Base-by-base conservation (phyloP, 2,888 invertebrate genomes). In the Ommatoiulus sabulosus region DNA sequence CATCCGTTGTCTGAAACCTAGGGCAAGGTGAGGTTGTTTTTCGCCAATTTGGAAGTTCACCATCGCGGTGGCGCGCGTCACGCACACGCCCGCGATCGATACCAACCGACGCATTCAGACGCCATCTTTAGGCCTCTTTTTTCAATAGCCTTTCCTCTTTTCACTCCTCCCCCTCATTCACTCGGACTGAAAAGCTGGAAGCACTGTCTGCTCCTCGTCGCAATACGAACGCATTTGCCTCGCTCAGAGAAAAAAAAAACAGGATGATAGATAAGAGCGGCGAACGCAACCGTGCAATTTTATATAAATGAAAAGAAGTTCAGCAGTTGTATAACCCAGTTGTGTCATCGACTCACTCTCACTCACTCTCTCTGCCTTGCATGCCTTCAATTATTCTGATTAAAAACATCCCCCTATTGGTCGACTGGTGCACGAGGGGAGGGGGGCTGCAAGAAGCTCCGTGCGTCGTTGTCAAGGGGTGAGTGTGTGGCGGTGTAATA, bases 321-420 rank as follows among this genome's bases (percentile, higher is more conserved):
- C n/a, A n/a, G n/a, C n/a, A n/a, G 63, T 63, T 63, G 63, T 63
- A n/a, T 63, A 63, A 63, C 63, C 63, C 63, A 63, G 63, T 63
- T 63, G 63, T 63, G 63, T 63, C 63, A 63, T 63, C 63, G 63
- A 63, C 63, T 63, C 63, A 5, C 63, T 63, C 63, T 63, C 63
- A 0, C n/a, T 63, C n/a, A n/a, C n/a, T n/a, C 63, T n/a, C n/a
- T n/a, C n/a, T n/a, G n/a, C n/a, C n/a, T n/a, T n/a, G n/a, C n/a
- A n/a, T n/a, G 63, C 63, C 63, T 63, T 63, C 63, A 63, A 63
- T 63, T 63, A 63, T 63, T 63, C 63, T 63, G 63, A 63, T 63
- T 63, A 63, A 63, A 63, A 63, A 63, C 63, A 63, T 63, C 63
- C 63, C 63, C n/a, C n/a, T 46, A 5, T n/a, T n/a, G 17, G n/a